Conservation (phyloP, 1,140 invertebrate genomes). For the Archivesica marissinica region DNA sequence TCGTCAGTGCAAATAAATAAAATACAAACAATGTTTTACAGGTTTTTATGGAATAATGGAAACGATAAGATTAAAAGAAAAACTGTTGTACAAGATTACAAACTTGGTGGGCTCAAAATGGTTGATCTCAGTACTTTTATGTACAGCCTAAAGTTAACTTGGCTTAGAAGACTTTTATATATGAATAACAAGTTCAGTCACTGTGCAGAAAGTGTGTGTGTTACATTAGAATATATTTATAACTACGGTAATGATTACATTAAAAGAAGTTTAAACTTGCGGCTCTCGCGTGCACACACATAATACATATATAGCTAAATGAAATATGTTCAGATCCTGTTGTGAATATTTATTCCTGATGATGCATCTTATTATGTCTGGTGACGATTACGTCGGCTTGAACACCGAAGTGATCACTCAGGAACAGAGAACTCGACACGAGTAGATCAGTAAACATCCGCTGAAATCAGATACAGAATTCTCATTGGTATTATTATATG, state of each 20-base stretch:
- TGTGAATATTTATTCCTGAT: no score
- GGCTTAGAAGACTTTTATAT: not conserved
- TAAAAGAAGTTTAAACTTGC: not conserved
- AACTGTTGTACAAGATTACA: not conserved
- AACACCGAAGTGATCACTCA: no score
- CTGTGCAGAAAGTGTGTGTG: not conserved
- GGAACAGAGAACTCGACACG: no score
- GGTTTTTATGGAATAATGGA: not conserved
- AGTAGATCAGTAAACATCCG: no score
- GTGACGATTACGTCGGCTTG: no score
- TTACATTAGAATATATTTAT: not conserved
- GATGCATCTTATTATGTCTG: no score
- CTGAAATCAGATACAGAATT: no score
- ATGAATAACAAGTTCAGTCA: not conserved
- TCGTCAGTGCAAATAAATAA: not conserved
- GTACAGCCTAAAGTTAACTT: not conserved
- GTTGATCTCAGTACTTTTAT: not conserved
- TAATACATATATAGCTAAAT: no score
- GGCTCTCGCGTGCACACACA: no score
- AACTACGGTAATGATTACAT: not conserved
- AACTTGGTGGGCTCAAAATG: not conserved
- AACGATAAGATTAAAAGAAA: constrained; percentile 20
- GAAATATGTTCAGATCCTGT: no score
- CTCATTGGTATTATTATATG: no score
- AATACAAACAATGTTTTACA: not conserved